A percentile compares a stretch with the other conserved stretches of the same genome.
Conservation (phyloP, 2,113 vertebrate species). For the Tauraco erythrolophus region DNA sequence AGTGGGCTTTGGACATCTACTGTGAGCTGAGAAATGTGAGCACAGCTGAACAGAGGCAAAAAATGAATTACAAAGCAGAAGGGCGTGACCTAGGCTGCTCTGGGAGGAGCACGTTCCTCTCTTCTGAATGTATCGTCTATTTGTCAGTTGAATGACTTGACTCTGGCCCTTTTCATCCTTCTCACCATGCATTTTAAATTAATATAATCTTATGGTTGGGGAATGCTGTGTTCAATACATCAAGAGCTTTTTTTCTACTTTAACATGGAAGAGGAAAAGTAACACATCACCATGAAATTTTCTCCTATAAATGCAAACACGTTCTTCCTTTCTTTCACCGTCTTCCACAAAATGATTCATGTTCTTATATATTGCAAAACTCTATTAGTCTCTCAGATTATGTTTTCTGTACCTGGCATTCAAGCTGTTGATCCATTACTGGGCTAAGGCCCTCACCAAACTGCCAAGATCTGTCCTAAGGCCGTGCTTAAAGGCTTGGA, state of each 20-base stretch:
- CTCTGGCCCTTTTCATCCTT: background rate
- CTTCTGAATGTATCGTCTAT: background rate
- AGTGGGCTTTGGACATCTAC: background rate
- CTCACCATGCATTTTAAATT: background rate
- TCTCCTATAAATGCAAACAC: background rate
- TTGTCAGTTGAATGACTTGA: background rate
- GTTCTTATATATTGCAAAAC: background rate
- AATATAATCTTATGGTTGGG: background rate
- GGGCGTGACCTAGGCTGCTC: background rate
- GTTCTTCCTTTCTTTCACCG: background rate
- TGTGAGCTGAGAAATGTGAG: background rate
- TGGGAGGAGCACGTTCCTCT: background rate
- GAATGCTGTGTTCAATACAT: background rate
- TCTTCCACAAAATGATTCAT: background rate
- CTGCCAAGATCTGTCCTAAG: background rate
- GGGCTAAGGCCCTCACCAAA: background rate
- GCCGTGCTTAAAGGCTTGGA: background rate
- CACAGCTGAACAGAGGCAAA: background rate
- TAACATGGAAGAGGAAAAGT: background rate
- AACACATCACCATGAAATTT: background rate
- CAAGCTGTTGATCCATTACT: background rate
- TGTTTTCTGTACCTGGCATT: background rate
- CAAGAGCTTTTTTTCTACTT: background rate
- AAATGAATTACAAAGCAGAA: background rate
- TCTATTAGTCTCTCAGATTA: background rate